Percentiles rank a stretch among this genome's conserved stretches.
These are phyloP conservation scores for Atherinomorus stipes DNA, from an alignment of 2,113 vertebrate species.

Conservation along the genomic window DNA sequence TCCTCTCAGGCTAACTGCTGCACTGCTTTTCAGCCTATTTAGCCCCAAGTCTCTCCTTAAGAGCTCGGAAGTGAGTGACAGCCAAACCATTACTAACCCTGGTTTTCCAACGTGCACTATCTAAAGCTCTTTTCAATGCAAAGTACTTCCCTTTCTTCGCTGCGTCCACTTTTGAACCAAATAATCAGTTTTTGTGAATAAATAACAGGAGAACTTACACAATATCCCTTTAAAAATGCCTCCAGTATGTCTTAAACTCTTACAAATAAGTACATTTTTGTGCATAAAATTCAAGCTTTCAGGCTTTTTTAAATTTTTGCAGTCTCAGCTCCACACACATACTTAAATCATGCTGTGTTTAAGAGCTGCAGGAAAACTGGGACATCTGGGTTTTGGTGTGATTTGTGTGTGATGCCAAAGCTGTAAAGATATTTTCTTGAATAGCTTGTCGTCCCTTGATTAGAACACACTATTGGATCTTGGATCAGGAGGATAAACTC, in stretches of 20 bases:
- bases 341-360: background rate
- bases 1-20: too few relatives aligned
- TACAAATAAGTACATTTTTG: background rate
- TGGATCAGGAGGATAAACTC: conserved; percentile 39
- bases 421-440: conserved; percentile 2
- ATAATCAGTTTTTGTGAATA: too few relatives aligned
- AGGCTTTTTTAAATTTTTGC: background rate
- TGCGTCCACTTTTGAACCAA: too few relatives aligned
- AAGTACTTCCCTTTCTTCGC: too few relatives aligned
- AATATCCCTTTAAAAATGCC: too few relatives aligned
- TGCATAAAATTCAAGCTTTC: background rate
- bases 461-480: conserved; percentile 3
- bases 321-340: background rate
- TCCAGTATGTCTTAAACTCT: background rate
- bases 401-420: background rate
- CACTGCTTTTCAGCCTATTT: too few relatives aligned
- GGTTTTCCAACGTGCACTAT: too few relatives aligned
- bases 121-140: too few relatives aligned
- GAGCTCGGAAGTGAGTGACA: too few relatives aligned
- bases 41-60: too few relatives aligned
- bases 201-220: too few relatives aligned
- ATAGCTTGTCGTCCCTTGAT: background rate
- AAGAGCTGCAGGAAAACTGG: background rate
- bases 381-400: background rate
- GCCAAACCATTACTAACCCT: too few relatives aligned